Conservation (phyloP, 2,797 vertebrate species). For the Falco naumanni region DNA sequence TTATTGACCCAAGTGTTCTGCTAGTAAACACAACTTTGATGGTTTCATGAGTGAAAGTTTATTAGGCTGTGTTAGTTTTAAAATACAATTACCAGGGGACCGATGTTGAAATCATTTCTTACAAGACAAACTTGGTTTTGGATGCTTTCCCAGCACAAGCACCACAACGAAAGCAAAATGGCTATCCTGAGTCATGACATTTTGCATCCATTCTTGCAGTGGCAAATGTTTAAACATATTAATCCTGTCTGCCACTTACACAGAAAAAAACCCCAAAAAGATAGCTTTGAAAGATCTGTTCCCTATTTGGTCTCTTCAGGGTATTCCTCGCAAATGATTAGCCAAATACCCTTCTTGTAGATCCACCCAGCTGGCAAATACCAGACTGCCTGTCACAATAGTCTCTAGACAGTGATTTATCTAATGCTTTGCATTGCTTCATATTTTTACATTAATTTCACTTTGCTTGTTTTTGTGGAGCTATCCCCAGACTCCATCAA, state of each 20-base stretch:
- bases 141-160: slow-evolving; percentile 56
- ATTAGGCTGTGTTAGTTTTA: slow-evolving; percentile 64
- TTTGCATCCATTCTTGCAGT: background rate
- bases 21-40: slow-evolving; percentile 70
- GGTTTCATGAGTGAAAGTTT: slow-evolving; percentile 65
- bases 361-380: background rate
- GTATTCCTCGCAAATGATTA: background rate
- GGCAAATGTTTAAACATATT: background rate
- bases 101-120: slow-evolving; percentile 59
- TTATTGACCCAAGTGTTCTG: slow-evolving; percentile 63
- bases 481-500: background rate
- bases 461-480: background rate
- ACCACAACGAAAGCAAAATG: slow-evolving; percentile 33
- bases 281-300: background rate
- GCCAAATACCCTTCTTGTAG: background rate
- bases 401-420: background rate
- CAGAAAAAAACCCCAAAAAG: background rate
- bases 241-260: background rate
- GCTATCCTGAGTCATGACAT: background rate
- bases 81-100: slow-evolving; percentile 61
- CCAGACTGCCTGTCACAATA: background rate
- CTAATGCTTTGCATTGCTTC: background rate
- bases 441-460: background rate
- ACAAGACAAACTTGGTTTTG: slow-evolving; percentile 44
- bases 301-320: background rate